Evolutionary conservation across 1,140 invertebrate genomes (phyloP).

Genomic region (Anthonomus grandis): DNA sequence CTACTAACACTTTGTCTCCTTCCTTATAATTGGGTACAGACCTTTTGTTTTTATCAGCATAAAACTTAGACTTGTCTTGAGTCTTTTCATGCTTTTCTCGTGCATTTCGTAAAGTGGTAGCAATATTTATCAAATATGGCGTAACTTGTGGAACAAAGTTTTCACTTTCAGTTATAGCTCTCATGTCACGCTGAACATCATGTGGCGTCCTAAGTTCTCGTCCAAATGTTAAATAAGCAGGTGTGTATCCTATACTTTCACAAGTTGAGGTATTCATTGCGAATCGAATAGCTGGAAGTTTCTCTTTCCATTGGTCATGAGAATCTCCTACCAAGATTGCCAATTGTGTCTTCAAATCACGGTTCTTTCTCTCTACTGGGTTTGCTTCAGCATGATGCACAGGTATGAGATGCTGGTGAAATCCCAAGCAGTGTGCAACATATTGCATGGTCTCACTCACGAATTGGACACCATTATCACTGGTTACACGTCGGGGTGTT

Average conservation of each 20-base stretch:
- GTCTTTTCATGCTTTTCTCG: constrained; percentile 1
- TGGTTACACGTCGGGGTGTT: constrained; percentile 18
- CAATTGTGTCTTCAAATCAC: constrained; percentile 47
- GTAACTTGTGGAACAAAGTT: constrained; percentile 23
- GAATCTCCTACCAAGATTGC: constrained; percentile 36
- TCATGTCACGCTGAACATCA: constrained; percentile 31
- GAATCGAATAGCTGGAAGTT: constrained; percentile 28
- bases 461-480: constrained; percentile 34
- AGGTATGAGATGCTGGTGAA: constrained; percentile 38
- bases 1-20: background rate
- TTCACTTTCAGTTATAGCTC: constrained; percentile 1
- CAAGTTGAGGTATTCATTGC: constrained; percentile 40
- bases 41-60: background rate
- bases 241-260: constrained; percentile 8
- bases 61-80: background rate
- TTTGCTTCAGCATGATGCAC: constrained; percentile 46
- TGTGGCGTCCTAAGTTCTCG: constrained; percentile 40
- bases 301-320: constrained; percentile 43
- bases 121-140: constrained; percentile 6
- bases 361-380: constrained; percentile 47
- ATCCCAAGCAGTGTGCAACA: background rate
- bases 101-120: background rate
- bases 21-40: background rate
- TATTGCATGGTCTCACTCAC: constrained; percentile 1
- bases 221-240: constrained; percentile 42